Base-by-base conservation (phyloP, 2,797 vertebrate genomes). In the Enteromius paludinosus region DNA sequence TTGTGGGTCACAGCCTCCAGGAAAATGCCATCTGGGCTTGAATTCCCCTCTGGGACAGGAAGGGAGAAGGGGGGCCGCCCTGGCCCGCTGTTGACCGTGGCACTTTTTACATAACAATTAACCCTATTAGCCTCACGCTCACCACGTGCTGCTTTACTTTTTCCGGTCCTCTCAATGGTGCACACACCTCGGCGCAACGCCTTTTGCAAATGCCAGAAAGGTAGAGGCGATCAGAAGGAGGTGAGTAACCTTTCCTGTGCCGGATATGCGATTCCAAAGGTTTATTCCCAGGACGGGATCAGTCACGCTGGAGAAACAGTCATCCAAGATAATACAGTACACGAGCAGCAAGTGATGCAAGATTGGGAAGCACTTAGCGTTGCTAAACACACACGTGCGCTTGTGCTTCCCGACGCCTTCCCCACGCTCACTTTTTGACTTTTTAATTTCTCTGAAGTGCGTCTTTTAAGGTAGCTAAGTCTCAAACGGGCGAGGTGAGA, bases 21-120 rank as follows among this genome's bases (percentile, higher is more conserved):
- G 96, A 97, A 96, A 97, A 97, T 95, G 89, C 97, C 97, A 98
- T 99, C 96, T 99, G 97, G 96, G 96, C 94, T 93, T 92, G 91
- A 85, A 81, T 94, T 93, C 93, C 92, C 97, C 96, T 96, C 87
- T 90, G 96, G 94, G 97, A 95, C 93, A 94, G 15, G 61, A 61
- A 30, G 35, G 15, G 35, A 47, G 79, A 56, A 54, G 74, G 83
- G 88, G 90, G 90, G 89, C 33, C 0, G 33, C 73, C 28, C 73
- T 90, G 91, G 94, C 93, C 86, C 95, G 93, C 94, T 94, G 94
- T 95, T 94, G 94, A 97, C 95, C 95, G 95, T 95, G 94, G 91
- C 94, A 93, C 95, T 84, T 95, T 95, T 97, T 96, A 97, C 94
- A 96, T 96, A 95, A 96, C 96, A 97, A 98, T 99, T 98, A 98